Evolutionary conservation across 2,888 invertebrate genomes (phyloP).

Genomic region (Altica lythri): DNA sequence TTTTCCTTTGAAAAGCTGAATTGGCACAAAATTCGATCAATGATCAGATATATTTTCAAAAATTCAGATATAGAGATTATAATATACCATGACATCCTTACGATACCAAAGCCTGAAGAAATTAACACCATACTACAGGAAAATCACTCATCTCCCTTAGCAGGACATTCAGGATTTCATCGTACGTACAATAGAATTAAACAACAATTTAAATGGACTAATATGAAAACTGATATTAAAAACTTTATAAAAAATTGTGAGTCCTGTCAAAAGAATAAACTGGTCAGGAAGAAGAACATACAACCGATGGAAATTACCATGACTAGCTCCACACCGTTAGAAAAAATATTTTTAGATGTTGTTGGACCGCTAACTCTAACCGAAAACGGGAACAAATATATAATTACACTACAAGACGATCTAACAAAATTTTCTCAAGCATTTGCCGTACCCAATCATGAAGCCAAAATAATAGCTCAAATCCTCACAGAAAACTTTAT

Average conservation of each 20-base stretch:
- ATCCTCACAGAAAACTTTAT: slow-evolving; percentile 40
- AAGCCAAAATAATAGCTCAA: slow-evolving; percentile 38
- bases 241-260: slow-evolving; percentile 44
- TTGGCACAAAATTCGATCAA: neutral
- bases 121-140: slow-evolving; percentile 4
- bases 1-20: neutral
- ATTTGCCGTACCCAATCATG: slow-evolving; percentile 40
- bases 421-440: slow-evolving; percentile 43
- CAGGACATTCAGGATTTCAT: slow-evolving; percentile 1
- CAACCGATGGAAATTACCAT: slow-evolving; percentile 16
- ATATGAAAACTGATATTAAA: slow-evolving; percentile 47
- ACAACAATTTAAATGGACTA: slow-evolving; percentile 39
- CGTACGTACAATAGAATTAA: slow-evolving; percentile 36
- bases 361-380: too few relatives aligned
- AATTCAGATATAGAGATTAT: neutral
- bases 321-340: slow-evolving; percentile 30
- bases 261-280: slow-evolving; percentile 47
- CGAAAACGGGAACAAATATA: slow-evolving; percentile 37
- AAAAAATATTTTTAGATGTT: slow-evolving; percentile 37
- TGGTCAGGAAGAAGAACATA: slow-evolving; percentile 6
- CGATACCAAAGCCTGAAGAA: neutral
- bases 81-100: slow-evolving; percentile 1
- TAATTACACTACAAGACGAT: slow-evolving; percentile 42
- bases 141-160: slow-evolving; percentile 2
- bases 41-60: slow-evolving; percentile 3